A percentile compares a stretch with the other conserved stretches of the same genome.
Evolutionary conservation across 2,113 vertebrate species (phyloP).

Genomic region (Orthonyx spaldingii): DNA sequence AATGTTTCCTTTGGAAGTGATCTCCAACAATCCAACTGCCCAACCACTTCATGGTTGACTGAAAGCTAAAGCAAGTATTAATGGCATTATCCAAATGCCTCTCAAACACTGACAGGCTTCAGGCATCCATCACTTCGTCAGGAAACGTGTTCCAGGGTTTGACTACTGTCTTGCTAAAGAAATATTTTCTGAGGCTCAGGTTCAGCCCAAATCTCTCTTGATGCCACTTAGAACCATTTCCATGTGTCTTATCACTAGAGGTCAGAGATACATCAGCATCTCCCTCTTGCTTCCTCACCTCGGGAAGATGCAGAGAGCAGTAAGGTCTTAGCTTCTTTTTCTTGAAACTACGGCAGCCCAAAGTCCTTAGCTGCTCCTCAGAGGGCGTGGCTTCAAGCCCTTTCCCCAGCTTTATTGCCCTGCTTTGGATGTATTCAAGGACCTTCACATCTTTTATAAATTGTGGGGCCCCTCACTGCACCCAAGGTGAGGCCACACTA

Average conservation of each 20-base stretch:
- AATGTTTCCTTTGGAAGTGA: background rate
- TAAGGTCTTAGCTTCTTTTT: background rate
- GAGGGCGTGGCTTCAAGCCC: background rate
- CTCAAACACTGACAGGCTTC: background rate
- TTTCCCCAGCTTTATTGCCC: background rate
- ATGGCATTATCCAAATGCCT: background rate
- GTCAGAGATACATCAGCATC: background rate
- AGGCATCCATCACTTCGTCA: fast-evolving
- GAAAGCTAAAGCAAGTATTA: background rate
- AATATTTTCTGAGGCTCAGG: background rate
- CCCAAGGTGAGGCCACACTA: background rate
- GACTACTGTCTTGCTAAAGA: background rate
- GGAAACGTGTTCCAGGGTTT: background rate
- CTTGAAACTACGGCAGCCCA: background rate
- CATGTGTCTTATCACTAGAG: fast-evolving
- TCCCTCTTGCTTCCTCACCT: background rate
- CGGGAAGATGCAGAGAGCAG: background rate
- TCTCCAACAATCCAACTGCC: background rate
- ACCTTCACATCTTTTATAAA: background rate
- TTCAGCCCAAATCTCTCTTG: background rate
- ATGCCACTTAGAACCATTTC: background rate
- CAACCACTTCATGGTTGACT: background rate
- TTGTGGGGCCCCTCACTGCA: background rate
- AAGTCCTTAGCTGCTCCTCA: background rate
- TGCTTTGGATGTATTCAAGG: background rate